Conservation (phyloP, 2,888 invertebrate genomes). For the Platycheirus albimanus region DNA sequence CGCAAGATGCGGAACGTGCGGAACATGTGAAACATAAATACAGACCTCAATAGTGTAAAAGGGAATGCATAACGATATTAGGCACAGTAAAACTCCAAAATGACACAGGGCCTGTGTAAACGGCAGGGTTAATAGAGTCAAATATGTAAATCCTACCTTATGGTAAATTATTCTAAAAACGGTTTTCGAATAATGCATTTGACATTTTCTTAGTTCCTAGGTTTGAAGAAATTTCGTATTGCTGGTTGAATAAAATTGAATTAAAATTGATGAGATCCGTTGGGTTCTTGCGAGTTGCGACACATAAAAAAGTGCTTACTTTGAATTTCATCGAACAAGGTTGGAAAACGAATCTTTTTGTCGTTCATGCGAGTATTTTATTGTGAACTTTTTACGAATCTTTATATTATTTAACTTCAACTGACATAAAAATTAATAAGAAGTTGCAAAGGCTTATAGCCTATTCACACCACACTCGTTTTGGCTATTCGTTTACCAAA, state of each 20-base stretch:
- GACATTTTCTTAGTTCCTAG: neutral
- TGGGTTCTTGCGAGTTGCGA: neutral
- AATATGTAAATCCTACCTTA: conserved; percentile 56
- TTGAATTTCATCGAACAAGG: neutral
- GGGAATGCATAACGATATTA: conserved; percentile 58
- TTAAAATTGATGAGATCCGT: neutral
- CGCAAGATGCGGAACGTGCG: neutral
- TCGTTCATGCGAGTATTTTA: too few species aligned
- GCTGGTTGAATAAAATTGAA: conserved; percentile 17
- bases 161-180: conserved; percentile 52
- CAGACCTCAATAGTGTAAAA: conserved; percentile 32
- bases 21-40: neutral
- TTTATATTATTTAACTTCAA: too few species aligned
- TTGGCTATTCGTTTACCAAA: too few species aligned
- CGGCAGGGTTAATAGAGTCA: conserved; percentile 63
- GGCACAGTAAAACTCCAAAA: conserved; percentile 20
- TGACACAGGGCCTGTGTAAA: conserved; percentile 27
- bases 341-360: too few species aligned
- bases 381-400: too few species aligned
- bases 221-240: neutral
- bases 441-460: too few species aligned
- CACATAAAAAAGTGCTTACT: neutral
- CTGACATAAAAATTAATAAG: too few species aligned
- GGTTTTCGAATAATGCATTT: conserved; percentile 35
- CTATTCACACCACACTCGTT: too few species aligned